A percentile compares a stretch with the other conserved stretches of the same genome.
phyloP scores from a whole-genome alignment of 2,113 vertebrate species.

The Bagarius yarrelli region DNA sequence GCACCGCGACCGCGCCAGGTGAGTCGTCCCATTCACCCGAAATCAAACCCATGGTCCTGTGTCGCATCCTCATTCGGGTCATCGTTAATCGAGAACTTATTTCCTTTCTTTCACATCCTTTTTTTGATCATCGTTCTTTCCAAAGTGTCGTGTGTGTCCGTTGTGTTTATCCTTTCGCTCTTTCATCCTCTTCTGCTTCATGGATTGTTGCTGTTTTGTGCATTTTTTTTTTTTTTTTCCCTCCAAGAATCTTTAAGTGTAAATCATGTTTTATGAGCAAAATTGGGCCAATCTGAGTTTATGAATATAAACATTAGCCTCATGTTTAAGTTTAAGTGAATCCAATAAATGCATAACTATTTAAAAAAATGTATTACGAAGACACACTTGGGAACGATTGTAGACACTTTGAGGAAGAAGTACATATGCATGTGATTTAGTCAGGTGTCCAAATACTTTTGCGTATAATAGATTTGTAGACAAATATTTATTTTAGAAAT shows the following conservation, averaged over 20 bases:
- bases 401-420: background rate
- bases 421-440: background rate
- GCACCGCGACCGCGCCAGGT: constrained; percentile 87
- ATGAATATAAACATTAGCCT: too few species aligned
- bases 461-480: too few species aligned
- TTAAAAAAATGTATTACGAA: too few species aligned
- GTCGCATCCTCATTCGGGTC: background rate
- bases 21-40: constrained; percentile 69
- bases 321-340: too few species aligned
- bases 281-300: background rate
- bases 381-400: too few species aligned
- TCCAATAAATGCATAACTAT: too few species aligned
- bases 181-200: background rate
- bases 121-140: background rate
- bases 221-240: background rate
- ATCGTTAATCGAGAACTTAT: background rate
- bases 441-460: background rate
- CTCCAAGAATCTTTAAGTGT: background rate
- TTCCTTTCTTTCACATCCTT: background rate
- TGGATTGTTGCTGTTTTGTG: background rate
- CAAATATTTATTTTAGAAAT: background rate
- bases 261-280: background rate
- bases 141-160: background rate
- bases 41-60: background rate
- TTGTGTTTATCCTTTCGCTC: too few species aligned